phyloP scores from a whole-genome alignment of 2,113 vertebrate species.

The Anoplopoma fimbria region DNA sequence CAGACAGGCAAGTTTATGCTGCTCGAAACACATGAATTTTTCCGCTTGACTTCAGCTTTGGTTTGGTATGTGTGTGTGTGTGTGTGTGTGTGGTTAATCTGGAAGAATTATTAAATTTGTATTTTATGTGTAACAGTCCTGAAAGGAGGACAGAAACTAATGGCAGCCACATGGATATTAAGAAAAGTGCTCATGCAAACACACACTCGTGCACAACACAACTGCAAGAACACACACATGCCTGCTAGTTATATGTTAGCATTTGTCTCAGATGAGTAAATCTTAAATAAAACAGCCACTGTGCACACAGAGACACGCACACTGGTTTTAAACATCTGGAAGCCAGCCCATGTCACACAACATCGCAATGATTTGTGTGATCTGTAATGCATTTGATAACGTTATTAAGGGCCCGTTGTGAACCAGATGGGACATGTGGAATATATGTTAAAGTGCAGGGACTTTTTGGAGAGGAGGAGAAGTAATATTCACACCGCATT shows the following conservation, averaged over 20 bases:
- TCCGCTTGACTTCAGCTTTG: constrained; percentile 37
- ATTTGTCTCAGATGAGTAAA: constrained; percentile 33
- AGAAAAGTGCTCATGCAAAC: background rate
- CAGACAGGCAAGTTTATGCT: constrained; percentile 60
- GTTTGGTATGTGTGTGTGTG: constrained; percentile 6
- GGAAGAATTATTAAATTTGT: constrained; percentile 49
- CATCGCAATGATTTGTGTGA: constrained; percentile 73
- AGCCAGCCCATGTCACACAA: constrained; percentile 54
- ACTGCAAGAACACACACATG: background rate
- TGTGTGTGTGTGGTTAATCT: constrained; percentile 34
- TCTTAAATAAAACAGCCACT: constrained; percentile 22
- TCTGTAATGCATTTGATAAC: constrained; percentile 78
- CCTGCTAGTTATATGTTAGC: constrained; percentile 15
- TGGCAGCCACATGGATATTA: constrained; percentile 41
- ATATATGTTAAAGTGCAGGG: constrained; percentile 55
- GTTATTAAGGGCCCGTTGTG: constrained; percentile 60
- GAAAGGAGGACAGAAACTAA: constrained; percentile 45
- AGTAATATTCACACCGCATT: constrained; percentile 38
- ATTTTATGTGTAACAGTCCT: constrained; percentile 47
- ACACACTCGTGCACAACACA: background rate
- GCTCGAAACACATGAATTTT: constrained; percentile 59
- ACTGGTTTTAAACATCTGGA: constrained; percentile 62
- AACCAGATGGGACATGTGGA: constrained; percentile 77
- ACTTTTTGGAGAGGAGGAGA: constrained; percentile 22
- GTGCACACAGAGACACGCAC: background rate